Evolutionary conservation across 2,113 vertebrate species (phyloP).

Genomic region (Vidua macroura): DNA sequence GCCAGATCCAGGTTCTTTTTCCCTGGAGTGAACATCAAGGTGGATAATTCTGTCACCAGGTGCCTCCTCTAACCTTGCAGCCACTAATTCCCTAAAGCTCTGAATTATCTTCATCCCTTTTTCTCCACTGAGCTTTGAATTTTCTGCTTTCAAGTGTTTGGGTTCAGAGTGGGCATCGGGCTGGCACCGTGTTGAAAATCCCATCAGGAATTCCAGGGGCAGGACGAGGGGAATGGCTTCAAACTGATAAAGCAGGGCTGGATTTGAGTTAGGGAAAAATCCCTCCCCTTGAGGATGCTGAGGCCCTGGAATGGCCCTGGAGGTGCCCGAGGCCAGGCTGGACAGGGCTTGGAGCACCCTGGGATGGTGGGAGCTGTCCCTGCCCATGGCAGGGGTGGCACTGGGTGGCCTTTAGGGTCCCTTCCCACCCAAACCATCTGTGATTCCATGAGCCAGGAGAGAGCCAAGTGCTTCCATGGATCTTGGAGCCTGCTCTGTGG

Average conservation of each 20-base stretch:
- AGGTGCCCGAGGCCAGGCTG: rapidly evolving
- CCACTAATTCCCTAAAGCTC: neutral
- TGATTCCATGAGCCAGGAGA: neutral
- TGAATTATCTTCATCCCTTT: neutral
- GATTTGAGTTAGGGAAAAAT: neutral
- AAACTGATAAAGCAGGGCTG: neutral
- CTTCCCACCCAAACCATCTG: neutral
- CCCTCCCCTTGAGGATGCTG: neutral
- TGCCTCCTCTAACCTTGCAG: neutral
- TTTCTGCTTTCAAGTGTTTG: neutral
- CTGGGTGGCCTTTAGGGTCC: neutral
- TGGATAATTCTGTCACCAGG: neutral
- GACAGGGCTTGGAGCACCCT: neutral
- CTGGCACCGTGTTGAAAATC: neutral
- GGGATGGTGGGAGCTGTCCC: neutral
- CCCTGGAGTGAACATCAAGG: neutral
- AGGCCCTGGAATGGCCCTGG: neutral
- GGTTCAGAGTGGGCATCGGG: neutral
- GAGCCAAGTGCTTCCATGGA: rapidly evolving
- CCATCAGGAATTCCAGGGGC: neutral
- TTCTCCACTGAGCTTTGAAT: neutral
- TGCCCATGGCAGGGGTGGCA: neutral
- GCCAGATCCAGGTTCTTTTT: neutral
- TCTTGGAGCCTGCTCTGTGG: rapidly evolving
- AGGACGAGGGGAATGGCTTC: neutral